Evolutionary conservation across 2,888 invertebrate species (phyloP).

Genomic region (Allygus modestus): DNA sequence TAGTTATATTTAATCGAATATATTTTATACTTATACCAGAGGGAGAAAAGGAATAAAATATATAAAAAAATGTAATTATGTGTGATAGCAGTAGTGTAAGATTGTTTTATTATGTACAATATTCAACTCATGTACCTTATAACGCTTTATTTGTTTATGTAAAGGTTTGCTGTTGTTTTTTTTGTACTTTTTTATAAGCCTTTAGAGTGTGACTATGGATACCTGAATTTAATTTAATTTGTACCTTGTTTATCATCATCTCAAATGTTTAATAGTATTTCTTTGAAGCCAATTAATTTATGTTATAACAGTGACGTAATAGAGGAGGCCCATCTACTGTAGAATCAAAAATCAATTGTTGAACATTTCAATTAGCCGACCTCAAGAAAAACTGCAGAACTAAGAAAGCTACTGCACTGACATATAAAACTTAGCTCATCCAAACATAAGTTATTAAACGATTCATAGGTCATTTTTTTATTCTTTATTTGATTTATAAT

Average conservation of each 20-base stretch:
- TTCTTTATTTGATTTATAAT: too few species aligned
- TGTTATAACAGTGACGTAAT: too few species aligned
- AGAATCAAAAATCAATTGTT: too few species aligned
- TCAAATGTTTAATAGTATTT: too few species aligned
- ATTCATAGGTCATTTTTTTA: too few species aligned
- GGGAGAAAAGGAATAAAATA: background rate
- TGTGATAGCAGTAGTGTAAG: constrained; percentile 1
- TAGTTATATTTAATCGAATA: background rate
- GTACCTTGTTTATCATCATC: background rate
- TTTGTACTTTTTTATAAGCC: constrained; percentile 31
- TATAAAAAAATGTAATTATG: constrained; percentile 29
- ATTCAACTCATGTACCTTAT: constrained; percentile 35
- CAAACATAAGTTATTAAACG: too few species aligned
- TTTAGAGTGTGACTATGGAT: constrained; percentile 1
- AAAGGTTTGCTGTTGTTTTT: constrained; percentile 2
- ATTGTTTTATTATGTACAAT: constrained; percentile 19
- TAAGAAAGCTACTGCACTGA: too few species aligned
- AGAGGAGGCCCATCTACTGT: too few species aligned
- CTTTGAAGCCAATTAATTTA: too few species aligned
- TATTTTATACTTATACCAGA: constrained; percentile 23
- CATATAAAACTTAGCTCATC: too few species aligned
- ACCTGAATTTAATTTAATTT: constrained; percentile 11
- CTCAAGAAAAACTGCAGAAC: too few species aligned
- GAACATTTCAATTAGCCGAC: too few species aligned
- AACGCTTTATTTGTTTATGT: constrained; percentile 15